A percentile compares a stretch with the other conserved stretches of the same genome.
phyloP scores from a whole-genome alignment of 1,140 invertebrate genomes.

The Drosophila asahinai region DNA sequence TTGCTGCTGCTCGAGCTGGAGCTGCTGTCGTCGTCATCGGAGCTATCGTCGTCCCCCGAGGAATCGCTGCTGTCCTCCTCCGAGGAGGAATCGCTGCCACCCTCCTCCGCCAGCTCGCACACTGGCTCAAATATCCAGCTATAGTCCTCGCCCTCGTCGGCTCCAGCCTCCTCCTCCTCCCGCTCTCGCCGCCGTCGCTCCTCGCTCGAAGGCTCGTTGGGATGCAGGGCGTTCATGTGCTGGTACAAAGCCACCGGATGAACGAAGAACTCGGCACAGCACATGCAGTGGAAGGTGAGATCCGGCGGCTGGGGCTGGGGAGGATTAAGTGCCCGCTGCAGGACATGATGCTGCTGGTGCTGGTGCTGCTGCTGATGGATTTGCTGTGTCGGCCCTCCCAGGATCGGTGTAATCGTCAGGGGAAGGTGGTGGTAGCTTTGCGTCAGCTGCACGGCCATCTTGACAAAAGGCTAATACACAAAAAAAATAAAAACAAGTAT shows the following conservation, averaged over 20 bases:
- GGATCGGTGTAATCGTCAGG: conserved; percentile 73
- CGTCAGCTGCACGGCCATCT: conserved; percentile 73
- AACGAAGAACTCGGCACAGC: conserved; percentile 76
- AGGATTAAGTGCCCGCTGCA: conserved; percentile 32
- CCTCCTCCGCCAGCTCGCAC: conserved; percentile 68
- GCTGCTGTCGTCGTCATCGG: conserved; percentile 31
- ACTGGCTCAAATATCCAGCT: conserved; percentile 83
- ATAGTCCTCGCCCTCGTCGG: conserved; percentile 66
- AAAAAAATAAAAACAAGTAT: neutral
- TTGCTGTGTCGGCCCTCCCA: conserved; percentile 24
- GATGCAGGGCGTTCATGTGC: conserved; percentile 79
- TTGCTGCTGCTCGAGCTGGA: conserved; percentile 53
- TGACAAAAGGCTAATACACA: conserved; percentile 49
- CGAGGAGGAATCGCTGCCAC: conserved; percentile 37
- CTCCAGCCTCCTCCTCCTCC: conserved; percentile 12
- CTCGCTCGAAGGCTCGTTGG: conserved; percentile 44
- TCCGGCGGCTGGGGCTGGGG: conserved; percentile 68
- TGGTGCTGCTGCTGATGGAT: conserved; percentile 38
- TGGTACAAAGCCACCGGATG: conserved; percentile 77
- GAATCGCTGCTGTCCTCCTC: conserved; percentile 43
- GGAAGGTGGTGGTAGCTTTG: conserved; percentile 75
- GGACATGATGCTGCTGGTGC: conserved; percentile 48
- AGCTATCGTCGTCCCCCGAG: conserved; percentile 31
- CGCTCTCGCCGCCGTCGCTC: conserved; percentile 1
- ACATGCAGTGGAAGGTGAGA: conserved; percentile 84